Percentiles rank a stretch among this genome's conserved stretches.
Conservation (phyloP, 2,113 vertebrate species). For the Phalacrocorax pelagicus region DNA sequence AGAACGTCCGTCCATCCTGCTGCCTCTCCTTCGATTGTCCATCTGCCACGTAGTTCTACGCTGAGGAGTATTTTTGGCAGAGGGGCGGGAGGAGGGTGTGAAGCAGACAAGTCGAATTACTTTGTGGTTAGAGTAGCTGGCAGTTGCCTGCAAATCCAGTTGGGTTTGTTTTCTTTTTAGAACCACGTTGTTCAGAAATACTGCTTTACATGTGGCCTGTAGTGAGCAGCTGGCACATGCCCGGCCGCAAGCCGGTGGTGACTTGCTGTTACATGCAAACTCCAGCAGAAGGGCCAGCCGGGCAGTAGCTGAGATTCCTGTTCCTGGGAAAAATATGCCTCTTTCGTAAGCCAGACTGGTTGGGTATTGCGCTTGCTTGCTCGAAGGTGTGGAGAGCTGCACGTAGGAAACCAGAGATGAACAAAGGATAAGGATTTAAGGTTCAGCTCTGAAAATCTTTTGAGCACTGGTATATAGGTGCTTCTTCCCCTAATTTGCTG, state of each 20-base stretch:
- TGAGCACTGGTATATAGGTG: background rate
- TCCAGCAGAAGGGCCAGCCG: background rate
- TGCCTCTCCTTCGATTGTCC: background rate
- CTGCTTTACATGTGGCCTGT: constrained; percentile 8
- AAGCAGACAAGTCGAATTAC: background rate
- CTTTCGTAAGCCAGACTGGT: background rate
- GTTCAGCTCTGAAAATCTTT: background rate
- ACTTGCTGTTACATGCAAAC: constrained; percentile 7
- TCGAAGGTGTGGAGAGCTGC: background rate
- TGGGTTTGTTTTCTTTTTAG: constrained; percentile 35
- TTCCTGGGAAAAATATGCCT: constrained; percentile 15
- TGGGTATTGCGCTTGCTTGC: background rate
- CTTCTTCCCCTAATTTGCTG: background rate
- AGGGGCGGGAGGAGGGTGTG: background rate
- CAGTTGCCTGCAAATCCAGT: background rate
- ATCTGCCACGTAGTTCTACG: fast-evolving
- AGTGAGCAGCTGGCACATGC: constrained; percentile 5
- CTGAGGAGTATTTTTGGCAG: background rate
- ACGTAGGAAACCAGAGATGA: background rate
- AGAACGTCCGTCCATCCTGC: background rate
- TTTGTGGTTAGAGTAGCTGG: background rate
- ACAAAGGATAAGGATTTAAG: background rate
- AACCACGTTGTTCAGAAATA: background rate
- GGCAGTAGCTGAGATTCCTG: background rate
- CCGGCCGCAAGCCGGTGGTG: background rate